Evolutionary conservation across 2,888 invertebrate species (phyloP).

Genomic region (Ophion ventricosus): DNA sequence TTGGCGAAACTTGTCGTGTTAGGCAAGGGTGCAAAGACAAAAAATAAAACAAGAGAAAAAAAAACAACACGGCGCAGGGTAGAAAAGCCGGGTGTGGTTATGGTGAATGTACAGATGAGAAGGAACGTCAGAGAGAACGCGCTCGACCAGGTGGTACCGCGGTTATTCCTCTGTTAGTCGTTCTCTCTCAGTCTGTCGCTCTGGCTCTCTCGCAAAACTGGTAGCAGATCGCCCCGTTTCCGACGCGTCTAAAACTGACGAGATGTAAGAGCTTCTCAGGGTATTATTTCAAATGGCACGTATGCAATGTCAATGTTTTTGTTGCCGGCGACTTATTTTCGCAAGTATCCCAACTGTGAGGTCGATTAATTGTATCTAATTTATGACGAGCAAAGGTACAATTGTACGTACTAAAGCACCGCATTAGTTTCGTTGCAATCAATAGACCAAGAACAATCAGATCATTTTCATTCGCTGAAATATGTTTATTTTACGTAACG

Average conservation of each 20-base stretch:
- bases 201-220: conserved; percentile 5
- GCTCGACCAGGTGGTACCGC: conserved; percentile 59
- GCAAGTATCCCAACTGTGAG: not conserved
- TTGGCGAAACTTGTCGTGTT: not conserved
- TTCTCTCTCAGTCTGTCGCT: conserved; percentile 16
- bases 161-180: conserved; percentile 38
- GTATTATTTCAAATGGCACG: conserved; percentile 38
- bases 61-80: conserved; percentile 27
- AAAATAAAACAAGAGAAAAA: conserved; percentile 42
- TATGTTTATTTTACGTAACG: no score
- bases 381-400: conserved; percentile 7
- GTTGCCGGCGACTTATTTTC: conserved; percentile 18
- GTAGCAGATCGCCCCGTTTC: conserved; percentile 5
- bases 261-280: not conserved
- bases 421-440: not conserved
- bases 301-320: conserved; percentile 43
- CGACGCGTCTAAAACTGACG: conserved; percentile 22
- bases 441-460: not conserved
- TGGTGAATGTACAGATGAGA: conserved; percentile 50
- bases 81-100: conserved; percentile 50
- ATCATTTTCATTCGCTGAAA: no score
- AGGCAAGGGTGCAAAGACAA: conserved; percentile 37
- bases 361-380: conserved; percentile 3
- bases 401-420: not conserved
- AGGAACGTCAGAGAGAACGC: conserved; percentile 59